Conservation (phyloP, 2,888 invertebrate genomes). For the Ornithoptera alexandrae region DNA sequence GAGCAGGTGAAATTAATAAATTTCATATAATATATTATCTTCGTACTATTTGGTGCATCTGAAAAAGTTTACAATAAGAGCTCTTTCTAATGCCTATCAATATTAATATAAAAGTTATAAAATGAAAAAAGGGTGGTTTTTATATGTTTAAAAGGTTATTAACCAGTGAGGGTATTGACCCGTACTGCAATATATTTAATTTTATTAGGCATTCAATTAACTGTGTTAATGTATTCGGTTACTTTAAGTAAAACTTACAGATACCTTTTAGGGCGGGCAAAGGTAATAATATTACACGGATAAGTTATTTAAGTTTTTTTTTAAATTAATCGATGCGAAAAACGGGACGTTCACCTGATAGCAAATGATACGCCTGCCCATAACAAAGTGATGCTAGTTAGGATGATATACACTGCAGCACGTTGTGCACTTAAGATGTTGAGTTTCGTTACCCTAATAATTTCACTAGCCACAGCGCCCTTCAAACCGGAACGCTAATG, state of each 20-base stretch:
- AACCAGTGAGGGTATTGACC: neutral
- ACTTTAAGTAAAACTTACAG: constrained; percentile 4
- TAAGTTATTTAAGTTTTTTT: too few relatives aligned
- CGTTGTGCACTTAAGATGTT: too few relatives aligned
- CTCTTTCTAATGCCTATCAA: neutral
- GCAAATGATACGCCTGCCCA: too few relatives aligned
- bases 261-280: neutral
- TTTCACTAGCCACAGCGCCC: too few relatives aligned
- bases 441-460: too few relatives aligned
- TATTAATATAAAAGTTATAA: neutral
- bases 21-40: neutral
- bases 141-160: neutral
- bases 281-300: neutral
- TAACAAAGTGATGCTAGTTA: too few relatives aligned
- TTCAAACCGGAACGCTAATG: too few relatives aligned
- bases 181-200: neutral
- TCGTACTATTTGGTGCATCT: neutral
- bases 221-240: constrained; percentile 11
- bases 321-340: too few relatives aligned
- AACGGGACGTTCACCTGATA: too few relatives aligned
- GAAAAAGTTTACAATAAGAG: neutral
- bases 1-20: too few relatives aligned
- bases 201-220: constrained; percentile 8
- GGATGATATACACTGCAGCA: too few relatives aligned
- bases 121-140: neutral